Evolutionary conservation across 2,113 vertebrate genomes (phyloP).

Genomic region (Recurvirostra avosetta): DNA sequence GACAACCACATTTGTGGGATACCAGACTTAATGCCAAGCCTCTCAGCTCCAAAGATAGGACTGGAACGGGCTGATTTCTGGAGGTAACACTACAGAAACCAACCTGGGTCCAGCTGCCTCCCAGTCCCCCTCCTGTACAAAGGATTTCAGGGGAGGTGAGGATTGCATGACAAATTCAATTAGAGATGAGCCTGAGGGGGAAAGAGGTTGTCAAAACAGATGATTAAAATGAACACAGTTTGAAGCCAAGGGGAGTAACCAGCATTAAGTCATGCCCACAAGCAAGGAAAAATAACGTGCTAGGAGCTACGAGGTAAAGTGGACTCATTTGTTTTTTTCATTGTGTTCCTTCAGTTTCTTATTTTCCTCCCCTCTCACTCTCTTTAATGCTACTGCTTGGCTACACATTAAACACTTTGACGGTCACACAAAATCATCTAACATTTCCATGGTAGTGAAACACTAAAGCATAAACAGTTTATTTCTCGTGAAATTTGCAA

Average conservation of each 20-base stretch:
- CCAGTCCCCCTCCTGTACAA: background rate
- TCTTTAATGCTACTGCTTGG: slow-evolving; percentile 61
- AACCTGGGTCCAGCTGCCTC: background rate
- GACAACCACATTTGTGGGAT: background rate
- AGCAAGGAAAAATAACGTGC: slow-evolving; percentile 29
- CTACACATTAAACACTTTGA: slow-evolving; percentile 48
- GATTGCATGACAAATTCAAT: slow-evolving; percentile 49
- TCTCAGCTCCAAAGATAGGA: background rate
- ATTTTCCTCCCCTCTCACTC: background rate
- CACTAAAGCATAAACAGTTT: slow-evolving; percentile 51
- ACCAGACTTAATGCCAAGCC: background rate
- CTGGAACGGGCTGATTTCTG: background rate
- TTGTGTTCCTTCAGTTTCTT: slow-evolving; percentile 14
- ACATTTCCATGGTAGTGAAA: slow-evolving; percentile 53
- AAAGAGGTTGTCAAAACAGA: slow-evolving; percentile 47
- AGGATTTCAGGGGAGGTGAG: slow-evolving; percentile 14
- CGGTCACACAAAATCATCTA: slow-evolving; percentile 51
- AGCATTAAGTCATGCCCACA: slow-evolving; percentile 56
- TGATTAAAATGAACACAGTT: slow-evolving; percentile 22
- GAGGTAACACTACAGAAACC: background rate
- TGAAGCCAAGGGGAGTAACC: slow-evolving; percentile 36
- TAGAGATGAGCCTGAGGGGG: slow-evolving; percentile 31
- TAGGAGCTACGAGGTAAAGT: slow-evolving; percentile 7
- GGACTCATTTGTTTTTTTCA: background rate
- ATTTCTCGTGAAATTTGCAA: slow-evolving; percentile 55